Evolutionary conservation across 2,113 vertebrate species (phyloP).

Genomic region (Melanotaenia duboulayi): DNA sequence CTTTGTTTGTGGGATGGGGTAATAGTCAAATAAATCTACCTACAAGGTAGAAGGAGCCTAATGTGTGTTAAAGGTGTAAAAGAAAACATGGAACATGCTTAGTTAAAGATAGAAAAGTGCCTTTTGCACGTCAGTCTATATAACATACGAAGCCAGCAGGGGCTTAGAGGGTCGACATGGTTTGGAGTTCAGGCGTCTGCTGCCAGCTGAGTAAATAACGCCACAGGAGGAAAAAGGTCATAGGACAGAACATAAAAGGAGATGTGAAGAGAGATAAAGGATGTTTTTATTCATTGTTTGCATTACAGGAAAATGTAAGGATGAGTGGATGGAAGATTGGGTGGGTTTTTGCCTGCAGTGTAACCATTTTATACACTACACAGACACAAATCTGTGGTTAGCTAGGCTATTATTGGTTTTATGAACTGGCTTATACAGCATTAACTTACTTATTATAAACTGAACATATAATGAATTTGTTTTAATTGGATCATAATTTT

Average conservation of each 20-base stretch:
- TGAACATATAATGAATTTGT: too few species aligned
- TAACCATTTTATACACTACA: background rate
- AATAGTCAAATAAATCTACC: background rate
- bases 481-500: too few species aligned
- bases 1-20: background rate
- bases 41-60: conserved; percentile 29
- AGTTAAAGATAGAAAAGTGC: conserved; percentile 26
- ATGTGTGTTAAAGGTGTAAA: conserved; percentile 62
- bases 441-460: too few species aligned
- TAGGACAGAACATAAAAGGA: conserved; percentile 42
- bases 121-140: conserved; percentile 35
- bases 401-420: too few species aligned
- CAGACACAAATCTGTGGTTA: background rate
- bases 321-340: conserved; percentile 12
- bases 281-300: conserved; percentile 42
- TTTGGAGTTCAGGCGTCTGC: conserved; percentile 31
- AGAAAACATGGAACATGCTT: conserved; percentile 50
- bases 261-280: conserved; percentile 39
- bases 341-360: conserved; percentile 11
- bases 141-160: conserved; percentile 26
- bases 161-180: conserved; percentile 5
- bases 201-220: conserved; percentile 81
- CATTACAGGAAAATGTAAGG: conserved; percentile 22
- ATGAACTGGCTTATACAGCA: too few species aligned
- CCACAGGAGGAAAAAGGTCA: conserved; percentile 50